A percentile compares a stretch with the other conserved stretches of the same genome.
Conservation (phyloP, 1,140 invertebrate genomes). For the Drosophila pseudoobscura region DNA sequence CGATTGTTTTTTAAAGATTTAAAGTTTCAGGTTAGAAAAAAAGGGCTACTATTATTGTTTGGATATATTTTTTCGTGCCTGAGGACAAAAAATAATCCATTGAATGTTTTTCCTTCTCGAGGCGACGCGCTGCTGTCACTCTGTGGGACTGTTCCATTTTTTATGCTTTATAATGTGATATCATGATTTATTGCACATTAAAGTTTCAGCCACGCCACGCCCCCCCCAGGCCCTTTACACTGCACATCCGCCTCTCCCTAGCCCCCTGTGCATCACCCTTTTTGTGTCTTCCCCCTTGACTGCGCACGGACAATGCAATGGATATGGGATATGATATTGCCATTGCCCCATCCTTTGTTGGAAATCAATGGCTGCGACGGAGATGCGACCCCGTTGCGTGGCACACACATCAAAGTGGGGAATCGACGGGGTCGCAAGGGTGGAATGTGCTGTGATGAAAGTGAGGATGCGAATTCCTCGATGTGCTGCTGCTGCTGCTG, state of each 20-base stretch:
- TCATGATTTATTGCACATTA: slow-evolving; percentile 64
- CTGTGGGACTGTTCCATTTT: slow-evolving; percentile 16
- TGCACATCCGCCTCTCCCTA: neutral
- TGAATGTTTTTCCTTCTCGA: slow-evolving; percentile 11
- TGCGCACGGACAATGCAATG: slow-evolving; percentile 43
- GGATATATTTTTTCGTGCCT: no score
- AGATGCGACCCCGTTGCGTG: slow-evolving; percentile 47
- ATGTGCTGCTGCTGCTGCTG: slow-evolving; percentile 21
- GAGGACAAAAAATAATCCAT: slow-evolving; percentile 1
- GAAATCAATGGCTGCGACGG: slow-evolving; percentile 56
- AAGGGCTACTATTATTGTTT: no score
- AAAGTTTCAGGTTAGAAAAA: no score
- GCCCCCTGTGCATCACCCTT: neutral
- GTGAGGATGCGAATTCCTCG: slow-evolving; percentile 19
- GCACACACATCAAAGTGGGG: slow-evolving; percentile 59
- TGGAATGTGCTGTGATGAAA: neutral
- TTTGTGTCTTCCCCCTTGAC: slow-evolving; percentile 11
- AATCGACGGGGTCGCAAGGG: neutral
- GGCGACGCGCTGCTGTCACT: slow-evolving; percentile 30
- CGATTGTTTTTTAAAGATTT: no score
- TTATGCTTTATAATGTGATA: slow-evolving; percentile 42
- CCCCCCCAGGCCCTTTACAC: slow-evolving; percentile 3
- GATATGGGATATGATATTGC: slow-evolving; percentile 37
- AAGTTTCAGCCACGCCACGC: slow-evolving; percentile 30
- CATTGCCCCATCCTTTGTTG: slow-evolving; percentile 32